Evolutionary conservation across 2,797 vertebrate species (phyloP), one percentile per base, ranked within the genome.

Genomic region (Sciurus carolinensis): DNA sequence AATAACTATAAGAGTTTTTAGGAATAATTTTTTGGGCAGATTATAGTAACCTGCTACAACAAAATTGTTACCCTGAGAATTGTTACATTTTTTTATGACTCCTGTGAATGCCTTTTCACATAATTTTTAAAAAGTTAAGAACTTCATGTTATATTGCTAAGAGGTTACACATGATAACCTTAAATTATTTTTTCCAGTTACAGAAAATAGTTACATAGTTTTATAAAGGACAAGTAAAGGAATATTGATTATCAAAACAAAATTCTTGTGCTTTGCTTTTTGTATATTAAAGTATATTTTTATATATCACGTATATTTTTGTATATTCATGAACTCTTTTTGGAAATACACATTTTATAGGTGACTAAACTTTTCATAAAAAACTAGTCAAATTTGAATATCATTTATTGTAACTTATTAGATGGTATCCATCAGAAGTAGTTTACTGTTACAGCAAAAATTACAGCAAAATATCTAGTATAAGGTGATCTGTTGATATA

Each of bases 371-470:
- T 82, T 87, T 80, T 94, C 13, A 66, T 84, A 44, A 90, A 80
- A 87, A 92, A 59, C 8, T 91, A 52, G 14, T 90, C 66, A 93
- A 50, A 91, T 69, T 71, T 87, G 75, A 88, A 50, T 83, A 66
- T 66, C 11, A 82, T 83, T 90, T 95, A 50, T 39, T 81, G 0
- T 89, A 79, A 10, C 28, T 5, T 90, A 59, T 82, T 94, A 47
- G 79, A 0, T 93, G 84, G 73, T 39, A 42, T 90, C 93, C 26
- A 91, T 96, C 95, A 97, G 94, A 98, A 98, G 92, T 98, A 97
- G 94, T 67, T 97, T 98, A 97, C 67, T 95, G 79, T 88, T 87
- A 97, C 97, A 97, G 95, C 84, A 57, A 57, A 57, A 97, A 84
- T 89, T 96, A 39, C 62, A 81, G 28, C 24, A 97, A 97, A 97